phyloP scores from a whole-genome alignment of 2,113 vertebrate genomes.

The Piprites chloris region DNA sequence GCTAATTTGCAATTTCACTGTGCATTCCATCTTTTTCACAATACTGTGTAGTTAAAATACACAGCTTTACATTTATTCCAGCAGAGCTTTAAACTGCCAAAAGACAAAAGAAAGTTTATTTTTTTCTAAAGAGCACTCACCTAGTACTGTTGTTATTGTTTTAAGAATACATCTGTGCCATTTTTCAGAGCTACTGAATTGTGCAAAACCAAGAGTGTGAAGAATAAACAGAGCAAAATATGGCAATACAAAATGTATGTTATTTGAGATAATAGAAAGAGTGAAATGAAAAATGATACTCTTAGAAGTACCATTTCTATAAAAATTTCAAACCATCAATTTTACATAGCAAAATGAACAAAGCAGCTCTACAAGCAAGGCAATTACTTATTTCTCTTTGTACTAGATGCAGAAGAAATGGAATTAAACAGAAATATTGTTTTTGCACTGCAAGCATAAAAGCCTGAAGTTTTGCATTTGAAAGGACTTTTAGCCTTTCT shows the following conservation, averaged over 20 bases:
- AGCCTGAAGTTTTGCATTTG: not conserved
- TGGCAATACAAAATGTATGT: not conserved
- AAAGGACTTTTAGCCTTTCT: not conserved
- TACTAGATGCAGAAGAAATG: constrained; percentile 3
- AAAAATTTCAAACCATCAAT: constrained; percentile 7
- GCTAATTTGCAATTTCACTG: constrained; percentile 39
- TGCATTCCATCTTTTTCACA: constrained; percentile 5
- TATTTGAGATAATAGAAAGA: constrained; percentile 21
- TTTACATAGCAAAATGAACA: not conserved
- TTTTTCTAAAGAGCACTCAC: not conserved
- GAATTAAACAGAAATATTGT: not conserved
- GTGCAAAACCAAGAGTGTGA: not conserved
- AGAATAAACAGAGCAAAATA: constrained; percentile 9
- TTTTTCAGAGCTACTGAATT: not conserved
- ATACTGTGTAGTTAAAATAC: not conserved
- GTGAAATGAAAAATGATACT: constrained; percentile 38
- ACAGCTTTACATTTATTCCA: not conserved
- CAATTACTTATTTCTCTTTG: constrained; percentile 10
- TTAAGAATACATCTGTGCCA: not conserved
- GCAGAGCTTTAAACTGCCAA: not conserved
- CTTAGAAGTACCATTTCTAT: not conserved
- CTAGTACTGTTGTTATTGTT: not conserved
- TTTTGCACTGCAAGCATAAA: not conserved
- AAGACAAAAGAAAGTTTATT: not conserved
- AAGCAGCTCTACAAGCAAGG: not conserved